Evolutionary conservation across 1,140 invertebrate genomes (phyloP).

Genomic region (Oppia nitens): DNA sequence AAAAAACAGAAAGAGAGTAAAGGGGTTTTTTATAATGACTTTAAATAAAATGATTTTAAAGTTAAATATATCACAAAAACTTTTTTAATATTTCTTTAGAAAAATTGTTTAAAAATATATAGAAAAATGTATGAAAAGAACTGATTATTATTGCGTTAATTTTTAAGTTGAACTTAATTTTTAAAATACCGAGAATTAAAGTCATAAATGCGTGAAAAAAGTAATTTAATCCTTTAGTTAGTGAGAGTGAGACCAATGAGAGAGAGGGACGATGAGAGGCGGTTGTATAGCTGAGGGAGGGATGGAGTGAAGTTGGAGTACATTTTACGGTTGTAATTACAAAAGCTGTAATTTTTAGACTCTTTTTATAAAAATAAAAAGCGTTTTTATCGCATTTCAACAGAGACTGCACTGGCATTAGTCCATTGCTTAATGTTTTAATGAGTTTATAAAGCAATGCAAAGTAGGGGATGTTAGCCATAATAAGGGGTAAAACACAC

Average conservation of each 20-base stretch:
- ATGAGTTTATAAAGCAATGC: constrained; percentile 4
- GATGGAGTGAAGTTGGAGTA: not conserved
- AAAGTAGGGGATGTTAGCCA: not conserved
- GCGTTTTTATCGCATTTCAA: constrained; percentile 2
- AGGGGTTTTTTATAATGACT: too few species aligned
- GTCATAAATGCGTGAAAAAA: constrained; percentile 16
- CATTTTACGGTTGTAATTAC: constrained; percentile 7
- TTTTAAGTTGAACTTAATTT: not conserved
- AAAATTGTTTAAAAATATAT: not conserved
- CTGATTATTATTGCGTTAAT: not conserved
- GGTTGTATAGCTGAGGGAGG: not conserved
- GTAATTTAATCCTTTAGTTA: constrained; percentile 18
- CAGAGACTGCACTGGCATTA: too few species aligned
- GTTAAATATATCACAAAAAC: not conserved
- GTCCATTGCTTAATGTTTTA: constrained; percentile 6
- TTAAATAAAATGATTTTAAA: not conserved
- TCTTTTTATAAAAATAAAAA: not conserved
- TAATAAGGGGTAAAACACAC: not conserved
- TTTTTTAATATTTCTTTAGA: not conserved
- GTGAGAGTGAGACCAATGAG: not conserved
- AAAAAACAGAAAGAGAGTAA: too few species aligned
- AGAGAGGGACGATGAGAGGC: not conserved
- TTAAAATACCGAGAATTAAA: constrained; percentile 12
- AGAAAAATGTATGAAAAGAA: too few species aligned
- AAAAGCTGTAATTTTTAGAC: constrained; percentile 1